Conservation (phyloP, 2,113 vertebrate genomes). For the Corythoichthys intestinalis region DNA sequence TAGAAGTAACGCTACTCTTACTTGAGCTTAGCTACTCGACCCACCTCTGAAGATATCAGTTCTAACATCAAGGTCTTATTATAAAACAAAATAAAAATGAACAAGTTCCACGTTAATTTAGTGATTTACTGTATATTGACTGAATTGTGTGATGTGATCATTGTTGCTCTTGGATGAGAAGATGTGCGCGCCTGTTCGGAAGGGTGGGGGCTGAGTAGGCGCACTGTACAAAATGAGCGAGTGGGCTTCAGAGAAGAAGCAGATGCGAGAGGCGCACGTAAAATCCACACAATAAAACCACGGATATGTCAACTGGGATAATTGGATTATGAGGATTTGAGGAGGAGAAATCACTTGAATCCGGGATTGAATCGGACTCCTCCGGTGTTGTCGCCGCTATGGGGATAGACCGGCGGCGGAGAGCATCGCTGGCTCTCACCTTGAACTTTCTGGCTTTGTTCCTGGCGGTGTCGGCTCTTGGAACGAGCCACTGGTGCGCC, state of each 20-base stretch:
- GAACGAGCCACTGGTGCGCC: conserved; percentile 90
- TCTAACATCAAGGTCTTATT: too few species aligned
- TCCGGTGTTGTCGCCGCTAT: conserved; percentile 27
- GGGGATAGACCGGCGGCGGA: conserved; percentile 70
- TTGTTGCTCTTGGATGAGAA: not conserved
- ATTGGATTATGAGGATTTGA: conserved; percentile 56
- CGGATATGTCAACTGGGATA: conserved; percentile 42
- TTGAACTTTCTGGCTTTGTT: conserved; percentile 78
- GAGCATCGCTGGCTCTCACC: conserved; percentile 78
- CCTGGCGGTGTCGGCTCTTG: conserved; percentile 80
- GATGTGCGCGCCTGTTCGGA: not conserved
- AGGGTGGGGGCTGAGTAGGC: conserved; percentile 1
- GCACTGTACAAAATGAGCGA: conserved; percentile 38
- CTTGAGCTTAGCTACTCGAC: too few species aligned
- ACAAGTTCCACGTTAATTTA: too few species aligned
- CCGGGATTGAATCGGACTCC: conserved; percentile 35
- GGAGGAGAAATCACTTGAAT: conserved; percentile 13
- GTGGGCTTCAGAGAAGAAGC: conserved; percentile 29
- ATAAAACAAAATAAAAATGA: too few species aligned
- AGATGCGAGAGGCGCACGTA: conserved; percentile 36
- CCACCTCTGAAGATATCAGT: too few species aligned
- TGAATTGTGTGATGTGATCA: not conserved
- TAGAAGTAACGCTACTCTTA: too few species aligned
- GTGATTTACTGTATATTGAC: not conserved
- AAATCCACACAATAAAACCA: conserved; percentile 30